Evolutionary conservation across 1,140 invertebrate genomes (phyloP).

Genomic region (Polypedilum pembai): DNA sequence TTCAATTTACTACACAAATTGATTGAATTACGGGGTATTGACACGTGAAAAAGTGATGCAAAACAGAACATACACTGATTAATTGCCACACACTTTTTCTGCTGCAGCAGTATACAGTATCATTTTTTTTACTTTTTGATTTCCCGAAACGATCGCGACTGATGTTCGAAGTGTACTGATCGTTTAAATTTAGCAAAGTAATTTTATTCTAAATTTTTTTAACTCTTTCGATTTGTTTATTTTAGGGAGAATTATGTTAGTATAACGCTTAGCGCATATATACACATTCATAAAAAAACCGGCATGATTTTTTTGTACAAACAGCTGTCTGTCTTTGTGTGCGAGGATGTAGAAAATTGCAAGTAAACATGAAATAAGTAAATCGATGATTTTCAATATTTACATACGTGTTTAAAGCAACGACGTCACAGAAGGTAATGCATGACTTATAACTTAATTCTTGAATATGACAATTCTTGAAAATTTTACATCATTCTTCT

Average conservation of each 20-base stretch:
- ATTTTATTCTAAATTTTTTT: neutral
- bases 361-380: neutral
- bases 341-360: neutral
- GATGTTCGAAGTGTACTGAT: neutral
- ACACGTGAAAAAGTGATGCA: neutral
- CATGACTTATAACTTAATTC: too few relatives aligned
- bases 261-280: neutral
- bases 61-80: neutral
- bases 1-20: neutral
- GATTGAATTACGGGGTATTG: neutral
- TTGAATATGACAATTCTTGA: too few relatives aligned
- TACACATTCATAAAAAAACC: neutral
- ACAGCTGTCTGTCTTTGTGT: neutral
- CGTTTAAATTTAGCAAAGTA: neutral
- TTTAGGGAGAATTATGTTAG: constrained; percentile 16
- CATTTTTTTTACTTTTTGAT: neutral
- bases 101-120: neutral
- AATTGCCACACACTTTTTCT: neutral
- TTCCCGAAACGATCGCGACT: neutral
- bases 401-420: too few relatives aligned
- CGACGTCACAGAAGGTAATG: too few relatives aligned
- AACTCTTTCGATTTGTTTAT: neutral
- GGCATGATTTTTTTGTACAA: neutral
- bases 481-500: too few relatives aligned
- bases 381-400: neutral